These are phyloP conservation scores for Aleiodes leptofemur DNA, from an alignment of 2,888 invertebrate species.

Conservation along the genomic window DNA sequence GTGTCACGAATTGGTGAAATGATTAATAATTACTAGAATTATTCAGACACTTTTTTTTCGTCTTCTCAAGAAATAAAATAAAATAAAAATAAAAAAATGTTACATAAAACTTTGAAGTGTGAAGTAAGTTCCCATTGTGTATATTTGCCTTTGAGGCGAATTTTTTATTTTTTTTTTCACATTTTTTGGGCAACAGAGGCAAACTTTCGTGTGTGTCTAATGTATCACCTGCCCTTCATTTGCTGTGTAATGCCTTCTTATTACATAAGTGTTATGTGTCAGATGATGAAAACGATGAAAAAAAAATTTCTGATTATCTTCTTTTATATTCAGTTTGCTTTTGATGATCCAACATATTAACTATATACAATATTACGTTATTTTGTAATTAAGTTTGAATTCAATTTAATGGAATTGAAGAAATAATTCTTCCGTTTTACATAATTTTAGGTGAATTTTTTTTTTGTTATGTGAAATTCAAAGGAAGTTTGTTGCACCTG, in stretches of 20 bases:
- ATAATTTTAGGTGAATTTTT: no score
- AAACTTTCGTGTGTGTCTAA: constrained; percentile 10
- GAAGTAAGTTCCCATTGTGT: no score
- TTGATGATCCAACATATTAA: no score
- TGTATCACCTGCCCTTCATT: constrained; percentile 34
- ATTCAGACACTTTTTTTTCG: background rate
- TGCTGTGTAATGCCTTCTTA: constrained; percentile 15
- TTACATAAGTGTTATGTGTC: constrained; percentile 29
- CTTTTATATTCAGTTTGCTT: no score
- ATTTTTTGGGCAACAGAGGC: background rate
- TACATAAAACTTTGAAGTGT: background rate
- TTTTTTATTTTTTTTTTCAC: background rate
- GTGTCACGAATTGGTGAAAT: no score
- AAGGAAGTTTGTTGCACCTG: no score
- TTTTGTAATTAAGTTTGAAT: no score
- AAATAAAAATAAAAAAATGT: background rate
- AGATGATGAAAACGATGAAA: background rate
- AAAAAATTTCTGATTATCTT: constrained; percentile 12
- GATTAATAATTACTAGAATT: no score
- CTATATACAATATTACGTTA: no score
- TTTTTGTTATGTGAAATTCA: no score
- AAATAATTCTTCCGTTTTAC: no score
- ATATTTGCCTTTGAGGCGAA: constrained; percentile 11
- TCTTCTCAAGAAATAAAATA: background rate
- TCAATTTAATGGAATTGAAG: no score